phyloP scores from a whole-genome alignment of 2,113 vertebrate species.

The Lepus timidus region DNA sequence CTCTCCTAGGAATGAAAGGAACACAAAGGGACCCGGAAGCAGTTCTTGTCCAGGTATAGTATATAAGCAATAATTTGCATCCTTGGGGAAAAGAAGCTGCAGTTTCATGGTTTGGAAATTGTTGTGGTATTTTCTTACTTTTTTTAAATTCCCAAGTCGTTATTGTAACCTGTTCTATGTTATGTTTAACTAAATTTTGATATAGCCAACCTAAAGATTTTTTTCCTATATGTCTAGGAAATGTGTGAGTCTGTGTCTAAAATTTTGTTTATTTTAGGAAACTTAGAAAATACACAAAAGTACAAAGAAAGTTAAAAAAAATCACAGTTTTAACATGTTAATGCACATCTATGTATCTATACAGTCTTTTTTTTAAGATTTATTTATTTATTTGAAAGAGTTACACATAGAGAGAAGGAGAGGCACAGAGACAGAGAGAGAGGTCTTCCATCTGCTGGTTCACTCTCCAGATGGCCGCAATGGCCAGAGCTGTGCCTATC shows the following conservation, averaged over 20 bases:
- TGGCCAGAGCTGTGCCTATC: too few species aligned
- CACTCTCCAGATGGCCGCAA: too few species aligned
- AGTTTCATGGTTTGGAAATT: constrained; percentile 54
- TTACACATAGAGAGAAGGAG: too few species aligned
- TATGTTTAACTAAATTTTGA: constrained; percentile 56
- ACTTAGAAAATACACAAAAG: constrained; percentile 25
- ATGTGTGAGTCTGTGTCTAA: neutral
- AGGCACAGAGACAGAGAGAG: too few species aligned
- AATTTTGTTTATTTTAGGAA: constrained; percentile 46
- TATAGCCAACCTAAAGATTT: neutral
- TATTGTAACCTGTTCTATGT: constrained; percentile 29
- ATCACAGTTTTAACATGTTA: constrained; percentile 35
- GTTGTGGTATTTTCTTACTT: constrained; percentile 43
- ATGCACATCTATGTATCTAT: neutral
- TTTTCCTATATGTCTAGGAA: neutral
- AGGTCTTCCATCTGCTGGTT: too few species aligned
- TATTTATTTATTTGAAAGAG: too few species aligned
- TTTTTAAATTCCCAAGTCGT: constrained; percentile 18
- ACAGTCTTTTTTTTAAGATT: neutral
- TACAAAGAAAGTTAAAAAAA: constrained; percentile 59
- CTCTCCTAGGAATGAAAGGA: constrained; percentile 88
- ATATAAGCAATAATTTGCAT: neutral
- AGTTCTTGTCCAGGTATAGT: constrained; percentile 92
- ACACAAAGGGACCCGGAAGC: constrained; percentile 88
- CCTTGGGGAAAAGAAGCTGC: neutral